These are phyloP conservation scores for Elgaria multicarinata DNA, from an alignment of 2,113 vertebrate genomes.

Conservation along the genomic window DNA sequence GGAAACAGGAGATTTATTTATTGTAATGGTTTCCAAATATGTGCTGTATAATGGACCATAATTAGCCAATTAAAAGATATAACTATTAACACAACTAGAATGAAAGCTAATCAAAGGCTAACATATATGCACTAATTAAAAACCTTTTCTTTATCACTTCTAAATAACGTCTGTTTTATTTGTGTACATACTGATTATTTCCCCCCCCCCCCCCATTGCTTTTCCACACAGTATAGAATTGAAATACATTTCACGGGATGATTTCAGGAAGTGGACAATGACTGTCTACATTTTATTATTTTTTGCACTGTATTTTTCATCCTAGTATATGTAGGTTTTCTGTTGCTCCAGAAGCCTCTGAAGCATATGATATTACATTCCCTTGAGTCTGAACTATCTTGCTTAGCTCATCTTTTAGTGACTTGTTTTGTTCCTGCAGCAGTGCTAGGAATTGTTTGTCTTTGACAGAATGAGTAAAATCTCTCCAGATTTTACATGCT, in stretches of 20 bases:
- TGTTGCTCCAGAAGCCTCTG: constrained; percentile 24
- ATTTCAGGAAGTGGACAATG: background rate
- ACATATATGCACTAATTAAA: constrained; percentile 17
- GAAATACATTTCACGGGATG: background rate
- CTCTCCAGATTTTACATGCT: background rate
- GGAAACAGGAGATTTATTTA: constrained; percentile 22
- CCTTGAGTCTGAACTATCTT: background rate
- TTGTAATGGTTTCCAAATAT: background rate
- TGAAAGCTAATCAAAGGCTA: constrained; percentile 44
- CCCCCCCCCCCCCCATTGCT: background rate
- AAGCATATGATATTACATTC: background rate
- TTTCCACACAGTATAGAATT: background rate
- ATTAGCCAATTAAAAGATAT: constrained; percentile 31
- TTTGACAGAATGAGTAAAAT: background rate
- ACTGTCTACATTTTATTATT: background rate
- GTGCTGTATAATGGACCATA: constrained; percentile 18
- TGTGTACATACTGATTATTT: background rate
- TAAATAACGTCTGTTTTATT: background rate
- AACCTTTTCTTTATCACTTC: background rate
- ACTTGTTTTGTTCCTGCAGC: constrained; percentile 6
- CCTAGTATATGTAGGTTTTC: background rate
- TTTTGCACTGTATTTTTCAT: background rate
- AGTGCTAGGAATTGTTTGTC: background rate
- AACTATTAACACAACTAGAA: background rate
- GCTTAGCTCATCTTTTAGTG: background rate